phyloP scores from a whole-genome alignment of 2,888 invertebrate species.

The Eulithis prunata region DNA sequence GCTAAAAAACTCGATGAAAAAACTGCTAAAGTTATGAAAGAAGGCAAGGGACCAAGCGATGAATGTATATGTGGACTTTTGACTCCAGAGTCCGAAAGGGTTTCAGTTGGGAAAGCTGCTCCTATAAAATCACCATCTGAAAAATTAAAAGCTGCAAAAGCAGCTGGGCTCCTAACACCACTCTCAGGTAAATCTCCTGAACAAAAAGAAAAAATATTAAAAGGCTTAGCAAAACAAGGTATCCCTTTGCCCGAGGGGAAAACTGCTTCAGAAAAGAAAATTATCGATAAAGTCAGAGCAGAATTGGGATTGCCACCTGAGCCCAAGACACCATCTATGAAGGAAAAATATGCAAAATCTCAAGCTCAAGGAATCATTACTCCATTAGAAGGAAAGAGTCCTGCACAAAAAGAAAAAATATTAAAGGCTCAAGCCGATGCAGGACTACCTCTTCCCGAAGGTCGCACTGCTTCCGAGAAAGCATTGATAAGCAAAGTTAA shows the following conservation, averaged over 20 bases:
- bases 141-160: conserved; percentile 46
- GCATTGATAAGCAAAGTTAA: conserved; percentile 39
- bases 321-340: conserved; percentile 38
- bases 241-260: conserved; percentile 51
- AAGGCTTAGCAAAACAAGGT: conserved; percentile 45
- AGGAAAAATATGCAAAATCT: conserved; percentile 40
- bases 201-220: conserved; percentile 48
- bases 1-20: conserved; percentile 30
- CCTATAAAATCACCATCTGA: conserved; percentile 44
- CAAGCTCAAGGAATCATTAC: conserved; percentile 44
- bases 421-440: conserved; percentile 42
- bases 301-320: conserved; percentile 41
- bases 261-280: conserved; percentile 50
- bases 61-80: conserved; percentile 48
- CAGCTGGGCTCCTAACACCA: conserved; percentile 42
- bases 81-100: conserved; percentile 39
- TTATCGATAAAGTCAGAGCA: conserved; percentile 41
- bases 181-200: conserved; percentile 46
- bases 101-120: conserved; percentile 31
- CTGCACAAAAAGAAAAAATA: conserved; percentile 47
- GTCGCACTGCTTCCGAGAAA: conserved; percentile 52
- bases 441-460: conserved; percentile 48
- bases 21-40: conserved; percentile 44
- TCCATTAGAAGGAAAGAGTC: conserved; percentile 48
- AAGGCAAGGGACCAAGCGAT: conserved; percentile 47